Evolutionary conservation across 1,140 invertebrate genomes (phyloP).

Genomic region (Pomacea maculata): DNA sequence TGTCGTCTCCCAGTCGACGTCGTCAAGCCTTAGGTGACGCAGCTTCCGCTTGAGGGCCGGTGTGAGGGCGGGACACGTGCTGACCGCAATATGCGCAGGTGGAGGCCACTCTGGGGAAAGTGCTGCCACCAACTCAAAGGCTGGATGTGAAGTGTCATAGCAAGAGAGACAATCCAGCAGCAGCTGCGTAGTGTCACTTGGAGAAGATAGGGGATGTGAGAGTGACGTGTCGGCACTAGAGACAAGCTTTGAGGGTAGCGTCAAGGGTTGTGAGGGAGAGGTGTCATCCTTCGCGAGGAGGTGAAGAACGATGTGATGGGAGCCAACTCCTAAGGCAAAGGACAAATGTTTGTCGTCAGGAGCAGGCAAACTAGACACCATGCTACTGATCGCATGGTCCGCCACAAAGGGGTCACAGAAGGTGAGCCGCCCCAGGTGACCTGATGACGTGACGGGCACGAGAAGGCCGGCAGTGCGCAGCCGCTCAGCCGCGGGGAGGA

Average conservation of each 20-base stretch:
- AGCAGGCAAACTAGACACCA: neutral
- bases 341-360: neutral
- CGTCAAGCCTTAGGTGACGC: neutral
- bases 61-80: too few relatives aligned
- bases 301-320: neutral
- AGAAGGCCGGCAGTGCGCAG: too few relatives aligned
- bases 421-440: too few relatives aligned
- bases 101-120: neutral
- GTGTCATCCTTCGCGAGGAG: neutral
- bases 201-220: neutral
- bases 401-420: slow-evolving; percentile 1
- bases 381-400: slow-evolving; percentile 6
- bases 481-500: too few relatives aligned
- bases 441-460: too few relatives aligned
- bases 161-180: neutral
- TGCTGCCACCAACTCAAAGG: neutral
- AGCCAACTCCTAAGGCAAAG: neutral
- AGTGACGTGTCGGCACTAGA: neutral
- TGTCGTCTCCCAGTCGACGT: neutral
- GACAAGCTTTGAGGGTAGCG: neutral
- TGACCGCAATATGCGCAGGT: neutral
- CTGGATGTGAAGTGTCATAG: neutral
- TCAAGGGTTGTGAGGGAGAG: neutral
- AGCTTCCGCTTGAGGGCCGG: neutral
- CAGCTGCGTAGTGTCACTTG: too few relatives aligned